Conservation (phyloP, 1,140 invertebrate species). For the Temnothorax longispinosus region DNA sequence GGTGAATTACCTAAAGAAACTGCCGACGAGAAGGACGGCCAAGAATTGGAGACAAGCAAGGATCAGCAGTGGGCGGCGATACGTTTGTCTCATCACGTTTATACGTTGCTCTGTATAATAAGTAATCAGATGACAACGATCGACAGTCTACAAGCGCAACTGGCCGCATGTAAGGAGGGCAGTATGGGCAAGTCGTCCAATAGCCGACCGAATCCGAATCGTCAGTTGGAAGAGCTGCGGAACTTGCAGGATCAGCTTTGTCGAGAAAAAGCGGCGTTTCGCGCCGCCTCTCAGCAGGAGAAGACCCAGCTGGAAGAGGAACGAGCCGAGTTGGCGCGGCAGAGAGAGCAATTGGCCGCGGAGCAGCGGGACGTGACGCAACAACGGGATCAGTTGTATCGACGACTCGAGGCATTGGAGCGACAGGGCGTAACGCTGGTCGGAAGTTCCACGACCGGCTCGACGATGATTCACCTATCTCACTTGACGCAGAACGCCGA, state of each 20-base stretch:
- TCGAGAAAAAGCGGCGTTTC: constrained; percentile 93
- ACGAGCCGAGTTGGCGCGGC: constrained; percentile 86
- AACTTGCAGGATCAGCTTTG: constrained; percentile 92
- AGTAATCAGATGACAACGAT: constrained; percentile 95
- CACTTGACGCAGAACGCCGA: constrained; percentile 72
- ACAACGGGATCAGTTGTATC: constrained; percentile 94
- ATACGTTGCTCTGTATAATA: constrained; percentile 93
- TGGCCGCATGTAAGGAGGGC: constrained; percentile 85
- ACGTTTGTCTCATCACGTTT: constrained; percentile 92
- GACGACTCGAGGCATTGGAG: constrained; percentile 92
- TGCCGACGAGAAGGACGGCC: constrained; percentile 70
- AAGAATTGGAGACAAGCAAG: constrained; percentile 77
- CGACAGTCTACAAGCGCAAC: constrained; percentile 90
- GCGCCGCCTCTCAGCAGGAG: constrained; percentile 88
- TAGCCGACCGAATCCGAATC: constrained; percentile 85
- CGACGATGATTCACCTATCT: constrained; percentile 71
- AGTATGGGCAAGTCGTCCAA: constrained; percentile 85
- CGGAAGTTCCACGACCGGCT: constrained; percentile 79
- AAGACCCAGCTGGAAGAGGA: constrained; percentile 89
- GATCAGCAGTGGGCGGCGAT: constrained; percentile 91
- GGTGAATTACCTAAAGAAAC: constrained; percentile 68
- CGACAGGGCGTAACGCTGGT: constrained; percentile 88
- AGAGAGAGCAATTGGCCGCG: constrained; percentile 89
- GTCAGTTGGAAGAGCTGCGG: constrained; percentile 90
- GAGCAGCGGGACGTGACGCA: constrained; percentile 94